Conservation (phyloP, 2,797 vertebrate species). For the Bradypus variegatus region DNA sequence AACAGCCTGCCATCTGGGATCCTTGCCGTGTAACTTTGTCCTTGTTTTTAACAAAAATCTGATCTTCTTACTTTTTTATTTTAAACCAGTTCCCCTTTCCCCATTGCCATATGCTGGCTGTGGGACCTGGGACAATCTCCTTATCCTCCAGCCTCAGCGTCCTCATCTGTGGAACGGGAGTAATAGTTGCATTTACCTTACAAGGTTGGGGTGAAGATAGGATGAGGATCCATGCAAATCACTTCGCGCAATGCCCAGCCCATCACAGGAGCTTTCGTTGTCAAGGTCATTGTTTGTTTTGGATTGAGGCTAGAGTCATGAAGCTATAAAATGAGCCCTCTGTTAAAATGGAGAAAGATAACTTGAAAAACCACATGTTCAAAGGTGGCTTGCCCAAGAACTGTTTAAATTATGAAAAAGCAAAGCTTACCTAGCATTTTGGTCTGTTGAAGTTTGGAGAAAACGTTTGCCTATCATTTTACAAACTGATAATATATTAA, state of each 20-base stretch:
- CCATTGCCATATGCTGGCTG: neutral
- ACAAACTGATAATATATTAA: neutral
- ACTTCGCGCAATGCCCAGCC: fast-evolving
- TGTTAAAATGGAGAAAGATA: neutral
- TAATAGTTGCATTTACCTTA: neutral
- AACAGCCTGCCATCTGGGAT: neutral
- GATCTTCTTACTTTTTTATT: neutral
- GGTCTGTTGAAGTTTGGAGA: neutral
- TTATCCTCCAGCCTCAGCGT: neutral
- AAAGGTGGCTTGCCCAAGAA: neutral
- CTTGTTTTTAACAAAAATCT: neutral
- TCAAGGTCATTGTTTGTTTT: neutral
- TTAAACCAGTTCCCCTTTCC: neutral
- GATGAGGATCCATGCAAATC: neutral
- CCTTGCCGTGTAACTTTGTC: neutral
- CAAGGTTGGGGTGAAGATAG: neutral
- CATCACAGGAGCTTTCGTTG: neutral
- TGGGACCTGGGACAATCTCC: neutral
- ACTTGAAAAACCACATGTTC: neutral
- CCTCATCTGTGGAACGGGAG: neutral
- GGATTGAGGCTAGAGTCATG: neutral
- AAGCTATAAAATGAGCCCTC: neutral
- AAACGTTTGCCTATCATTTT: neutral
- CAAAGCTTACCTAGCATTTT: neutral
- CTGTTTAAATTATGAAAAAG: neutral